phyloP scores from a whole-genome alignment of 2,113 vertebrate species.

The Pavo muticus region DNA sequence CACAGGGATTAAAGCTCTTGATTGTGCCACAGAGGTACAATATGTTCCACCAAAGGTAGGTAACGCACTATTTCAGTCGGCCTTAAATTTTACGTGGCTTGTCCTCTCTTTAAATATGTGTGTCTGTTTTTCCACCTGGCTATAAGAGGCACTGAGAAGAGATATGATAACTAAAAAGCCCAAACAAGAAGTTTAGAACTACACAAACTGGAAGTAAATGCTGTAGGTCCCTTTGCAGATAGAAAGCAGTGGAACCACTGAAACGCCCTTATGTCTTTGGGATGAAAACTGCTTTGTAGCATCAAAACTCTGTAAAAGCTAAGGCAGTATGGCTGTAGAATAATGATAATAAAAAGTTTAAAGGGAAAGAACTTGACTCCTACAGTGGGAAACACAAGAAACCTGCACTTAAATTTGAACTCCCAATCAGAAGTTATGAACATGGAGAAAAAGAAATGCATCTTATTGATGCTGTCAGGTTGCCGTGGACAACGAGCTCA shows the following conservation, averaged over 20 bases:
- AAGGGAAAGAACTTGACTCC: background rate
- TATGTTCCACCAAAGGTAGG: background rate
- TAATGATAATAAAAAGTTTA: background rate
- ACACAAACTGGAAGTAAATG: background rate
- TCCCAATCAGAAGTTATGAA: background rate
- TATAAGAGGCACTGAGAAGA: background rate
- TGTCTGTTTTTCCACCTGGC: background rate
- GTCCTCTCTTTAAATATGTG: background rate
- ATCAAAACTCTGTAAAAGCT: background rate
- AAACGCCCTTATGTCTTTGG: background rate
- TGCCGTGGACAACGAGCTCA: background rate
- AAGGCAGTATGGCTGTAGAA: background rate
- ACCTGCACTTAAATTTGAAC: background rate
- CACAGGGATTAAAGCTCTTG: rapidly evolving
- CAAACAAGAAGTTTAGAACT: background rate
- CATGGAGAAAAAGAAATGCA: background rate
- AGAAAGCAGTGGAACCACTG: background rate
- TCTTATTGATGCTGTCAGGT: background rate
- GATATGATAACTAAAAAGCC: background rate
- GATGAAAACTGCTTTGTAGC: background rate
- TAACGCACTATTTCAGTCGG: background rate
- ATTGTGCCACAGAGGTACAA: background rate
- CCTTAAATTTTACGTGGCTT: background rate
- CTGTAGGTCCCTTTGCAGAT: background rate
- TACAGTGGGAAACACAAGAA: background rate